phyloP scores from a whole-genome alignment of 2,888 invertebrate genomes.

The Glyphotaelius pellucidus region DNA sequence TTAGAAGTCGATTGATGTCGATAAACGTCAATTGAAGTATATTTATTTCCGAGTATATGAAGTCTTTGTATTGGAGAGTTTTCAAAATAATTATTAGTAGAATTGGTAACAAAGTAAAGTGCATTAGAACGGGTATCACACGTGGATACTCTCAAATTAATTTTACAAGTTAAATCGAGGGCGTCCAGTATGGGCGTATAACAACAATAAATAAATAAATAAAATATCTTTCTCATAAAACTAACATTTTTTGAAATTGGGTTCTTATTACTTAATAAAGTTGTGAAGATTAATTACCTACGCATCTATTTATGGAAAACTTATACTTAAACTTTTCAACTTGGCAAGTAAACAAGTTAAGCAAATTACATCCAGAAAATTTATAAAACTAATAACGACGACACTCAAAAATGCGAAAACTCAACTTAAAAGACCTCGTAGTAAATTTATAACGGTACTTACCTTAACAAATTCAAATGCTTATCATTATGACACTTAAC shows the following conservation, averaged over 20 bases:
- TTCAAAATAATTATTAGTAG: too few relatives aligned
- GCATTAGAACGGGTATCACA: too few relatives aligned
- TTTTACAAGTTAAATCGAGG: too few relatives aligned
- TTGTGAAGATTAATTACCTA: too few relatives aligned
- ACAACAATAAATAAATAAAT: too few relatives aligned
- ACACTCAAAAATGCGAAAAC: neutral
- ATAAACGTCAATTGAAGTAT: too few relatives aligned
- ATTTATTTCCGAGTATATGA: too few relatives aligned
- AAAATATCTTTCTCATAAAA: neutral
- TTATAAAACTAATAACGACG: neutral
- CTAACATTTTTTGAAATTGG: neutral
- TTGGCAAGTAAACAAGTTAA: neutral
- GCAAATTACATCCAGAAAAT: neutral
- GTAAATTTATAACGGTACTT: neutral
- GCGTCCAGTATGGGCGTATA: too few relatives aligned
- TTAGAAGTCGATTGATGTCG: too few relatives aligned
- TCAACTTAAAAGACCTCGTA: neutral
- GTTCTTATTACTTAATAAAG: neutral
- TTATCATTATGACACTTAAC: constrained; percentile 6
- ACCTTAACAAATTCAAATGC: neutral
- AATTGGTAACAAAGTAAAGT: too few relatives aligned
- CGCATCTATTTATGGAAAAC: neutral
- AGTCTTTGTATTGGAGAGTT: too few relatives aligned
- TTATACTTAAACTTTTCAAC: neutral
- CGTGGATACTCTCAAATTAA: too few relatives aligned